phyloP scores from a whole-genome alignment of 2,888 invertebrate genomes.

The Amphipyra tragopoginis region DNA sequence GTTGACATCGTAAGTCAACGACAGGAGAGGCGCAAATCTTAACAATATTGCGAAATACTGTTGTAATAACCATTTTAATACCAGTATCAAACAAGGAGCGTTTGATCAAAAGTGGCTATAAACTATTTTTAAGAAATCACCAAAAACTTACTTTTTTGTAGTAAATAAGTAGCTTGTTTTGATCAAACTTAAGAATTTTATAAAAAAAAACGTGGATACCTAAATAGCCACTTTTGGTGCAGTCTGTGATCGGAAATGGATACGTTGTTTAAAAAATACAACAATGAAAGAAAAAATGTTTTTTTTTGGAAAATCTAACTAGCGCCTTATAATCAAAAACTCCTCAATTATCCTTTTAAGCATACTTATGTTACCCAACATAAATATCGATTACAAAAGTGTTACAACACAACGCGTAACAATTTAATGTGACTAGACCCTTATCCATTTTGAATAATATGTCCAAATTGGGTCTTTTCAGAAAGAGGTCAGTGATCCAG shows the following conservation, averaged over 20 bases:
- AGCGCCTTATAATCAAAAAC: no score
- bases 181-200: no score
- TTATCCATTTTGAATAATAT: constrained; percentile 70
- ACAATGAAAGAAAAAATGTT: no score
- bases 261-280: no score
- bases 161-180: no score
- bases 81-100: neutral
- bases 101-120: no score
- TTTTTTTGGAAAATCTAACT: no score
- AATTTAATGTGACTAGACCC: constrained; percentile 44
- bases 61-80: constrained; percentile 11
- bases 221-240: no score
- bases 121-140: no score
- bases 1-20: constrained; percentile 7
- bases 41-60: constrained; percentile 29
- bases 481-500: constrained; percentile 70
- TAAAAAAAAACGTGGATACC: no score
- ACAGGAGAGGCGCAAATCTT: neutral
- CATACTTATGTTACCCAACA: neutral
- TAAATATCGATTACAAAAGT: constrained; percentile 4
- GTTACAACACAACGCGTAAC: neutral
- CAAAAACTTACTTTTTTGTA: no score
- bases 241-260: no score
- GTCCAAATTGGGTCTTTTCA: constrained; percentile 74
- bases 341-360: neutral